A percentile compares a stretch with the other conserved stretches of the same genome.
Evolutionary conservation across 2,113 vertebrate genomes (phyloP).

Genomic region (Lagopus muta): DNA sequence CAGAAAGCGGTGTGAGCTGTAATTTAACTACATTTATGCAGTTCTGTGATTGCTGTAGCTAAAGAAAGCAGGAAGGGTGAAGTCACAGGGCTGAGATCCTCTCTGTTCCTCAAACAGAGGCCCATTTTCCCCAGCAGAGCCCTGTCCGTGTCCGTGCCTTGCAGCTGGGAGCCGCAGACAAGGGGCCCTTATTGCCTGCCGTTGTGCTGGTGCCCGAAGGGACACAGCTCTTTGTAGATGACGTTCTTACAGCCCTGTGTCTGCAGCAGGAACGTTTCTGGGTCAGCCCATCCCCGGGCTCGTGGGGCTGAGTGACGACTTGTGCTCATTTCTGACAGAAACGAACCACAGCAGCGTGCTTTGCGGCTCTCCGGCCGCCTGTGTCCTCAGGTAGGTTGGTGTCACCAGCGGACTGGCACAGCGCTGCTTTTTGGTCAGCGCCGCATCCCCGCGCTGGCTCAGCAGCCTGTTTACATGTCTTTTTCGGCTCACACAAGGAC

Average conservation of each 20-base stretch:
- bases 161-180: background rate
- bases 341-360: rapidly evolving
- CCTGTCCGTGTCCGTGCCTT: background rate
- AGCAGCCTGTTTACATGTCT: background rate
- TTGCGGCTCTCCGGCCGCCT: background rate
- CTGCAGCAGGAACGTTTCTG: rapidly evolving
- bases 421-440: background rate
- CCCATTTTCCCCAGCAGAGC: conserved; percentile 17
- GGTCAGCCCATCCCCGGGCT: too few relatives aligned
- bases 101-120: conserved; percentile 55
- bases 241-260: background rate
- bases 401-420: background rate
- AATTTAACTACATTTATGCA: background rate
- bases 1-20: background rate
- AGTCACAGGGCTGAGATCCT: conserved; percentile 23
- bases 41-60: background rate
- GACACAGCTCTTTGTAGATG: conserved; percentile 1
- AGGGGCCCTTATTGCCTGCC: conserved; percentile 11
- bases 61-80: conserved; percentile 18
- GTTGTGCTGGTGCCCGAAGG: background rate
- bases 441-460: rapidly evolving
- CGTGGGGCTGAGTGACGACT: background rate
- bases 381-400: background rate
- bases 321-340: background rate
- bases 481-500: background rate